Percentiles rank a stretch among this genome's conserved stretches.
These are phyloP conservation scores for Eidolon dupreanum DNA, from an alignment of 2,797 vertebrate species.

Conservation along the genomic window DNA sequence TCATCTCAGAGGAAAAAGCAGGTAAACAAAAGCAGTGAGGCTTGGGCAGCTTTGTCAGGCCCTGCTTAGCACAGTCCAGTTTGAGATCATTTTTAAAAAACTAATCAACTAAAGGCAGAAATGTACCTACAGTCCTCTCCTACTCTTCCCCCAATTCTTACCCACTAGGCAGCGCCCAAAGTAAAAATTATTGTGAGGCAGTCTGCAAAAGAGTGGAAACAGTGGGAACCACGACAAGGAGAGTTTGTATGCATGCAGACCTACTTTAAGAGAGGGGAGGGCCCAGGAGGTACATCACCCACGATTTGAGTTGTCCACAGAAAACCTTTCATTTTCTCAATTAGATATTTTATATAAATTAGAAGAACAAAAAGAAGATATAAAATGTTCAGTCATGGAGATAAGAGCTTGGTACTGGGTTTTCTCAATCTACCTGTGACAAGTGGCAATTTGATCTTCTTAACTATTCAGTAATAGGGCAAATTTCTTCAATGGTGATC, in stretches of 20 bases:
- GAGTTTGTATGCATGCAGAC: not conserved
- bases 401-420: not conserved
- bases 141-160: not conserved
- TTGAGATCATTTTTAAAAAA: not conserved
- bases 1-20: not conserved
- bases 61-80: accelerated
- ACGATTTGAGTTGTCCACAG: not conserved
- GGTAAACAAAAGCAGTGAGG: not conserved
- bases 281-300: not conserved
- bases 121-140: not conserved
- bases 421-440: not conserved
- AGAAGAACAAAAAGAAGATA: not conserved
- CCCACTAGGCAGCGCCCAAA: not conserved
- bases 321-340: not conserved
- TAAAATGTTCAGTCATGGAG: not conserved
- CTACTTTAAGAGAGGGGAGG: not conserved
- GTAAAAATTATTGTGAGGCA: not conserved
- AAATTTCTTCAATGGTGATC: not conserved
- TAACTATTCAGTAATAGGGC: not conserved
- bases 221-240: not conserved
- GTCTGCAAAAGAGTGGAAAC: not conserved
- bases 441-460: not conserved
- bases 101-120: not conserved
- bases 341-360: not conserved
- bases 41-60: not conserved